Conservation (phyloP, 1,140 invertebrate species). For the Dufourea novaeangliae region DNA sequence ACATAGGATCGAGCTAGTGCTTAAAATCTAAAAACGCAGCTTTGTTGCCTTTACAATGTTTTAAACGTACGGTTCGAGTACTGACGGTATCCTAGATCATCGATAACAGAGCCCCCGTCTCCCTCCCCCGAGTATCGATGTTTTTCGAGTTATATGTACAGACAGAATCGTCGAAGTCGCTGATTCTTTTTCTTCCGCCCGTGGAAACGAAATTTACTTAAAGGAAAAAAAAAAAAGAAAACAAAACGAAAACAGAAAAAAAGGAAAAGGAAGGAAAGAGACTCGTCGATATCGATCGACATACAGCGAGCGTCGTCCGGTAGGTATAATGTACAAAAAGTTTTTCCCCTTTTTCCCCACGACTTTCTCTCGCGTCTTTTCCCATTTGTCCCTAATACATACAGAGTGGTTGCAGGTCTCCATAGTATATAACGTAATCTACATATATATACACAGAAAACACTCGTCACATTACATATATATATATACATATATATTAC, state of each 20-base stretch:
- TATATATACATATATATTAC: conserved; percentile 69
- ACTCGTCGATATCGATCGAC: conserved; percentile 24
- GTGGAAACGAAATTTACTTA: conserved; percentile 29
- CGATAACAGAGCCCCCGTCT: conserved; percentile 46
- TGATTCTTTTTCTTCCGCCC: conserved; percentile 21
- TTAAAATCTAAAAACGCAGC: conserved; percentile 64
- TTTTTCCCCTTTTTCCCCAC: conserved; percentile 8
- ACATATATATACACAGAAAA: conserved; percentile 2
- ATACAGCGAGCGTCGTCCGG: conserved; percentile 47
- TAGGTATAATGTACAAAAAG: conserved; percentile 73
- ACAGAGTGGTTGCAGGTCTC: conserved; percentile 59
- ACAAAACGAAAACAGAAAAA: conserved; percentile 11
- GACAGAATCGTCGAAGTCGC: conserved; percentile 49
- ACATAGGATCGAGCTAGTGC: conserved; percentile 72
- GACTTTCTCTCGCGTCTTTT: not conserved
- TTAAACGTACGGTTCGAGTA: conserved; percentile 32
- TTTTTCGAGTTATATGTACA: conserved; percentile 43
- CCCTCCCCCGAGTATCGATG: conserved; percentile 52
- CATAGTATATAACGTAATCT: conserved; percentile 47
- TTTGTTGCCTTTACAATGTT: conserved; percentile 42
- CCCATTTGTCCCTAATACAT: conserved; percentile 40
- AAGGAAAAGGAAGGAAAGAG: not conserved
- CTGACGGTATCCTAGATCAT: conserved; percentile 42
- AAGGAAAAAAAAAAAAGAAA: conserved; percentile 1
- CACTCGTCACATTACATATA: not conserved